A percentile compares a stretch with the other conserved stretches of the same genome.
Conservation (phyloP, 2,797 vertebrate species). For the Crocodylus rhombifer region DNA sequence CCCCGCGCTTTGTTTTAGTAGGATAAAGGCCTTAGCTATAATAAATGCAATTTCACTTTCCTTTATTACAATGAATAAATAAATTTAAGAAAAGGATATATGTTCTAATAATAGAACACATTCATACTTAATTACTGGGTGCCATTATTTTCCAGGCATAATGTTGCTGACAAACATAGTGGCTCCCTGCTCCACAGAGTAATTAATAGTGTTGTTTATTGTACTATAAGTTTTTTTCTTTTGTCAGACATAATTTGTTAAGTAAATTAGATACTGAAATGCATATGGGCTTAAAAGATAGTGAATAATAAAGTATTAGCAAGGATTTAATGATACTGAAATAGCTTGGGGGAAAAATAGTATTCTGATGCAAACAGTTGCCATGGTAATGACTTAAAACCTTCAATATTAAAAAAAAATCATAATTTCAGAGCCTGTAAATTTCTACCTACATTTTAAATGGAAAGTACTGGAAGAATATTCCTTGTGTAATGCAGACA, state of each 20-base stretch:
- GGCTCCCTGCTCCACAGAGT: conserved; percentile 39
- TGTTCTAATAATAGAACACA: conserved; percentile 61
- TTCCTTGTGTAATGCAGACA: not conserved
- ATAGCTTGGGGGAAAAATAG: conserved; percentile 67
- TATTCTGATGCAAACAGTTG: conserved; percentile 76
- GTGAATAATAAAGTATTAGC: conserved; percentile 75
- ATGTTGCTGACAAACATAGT: conserved; percentile 57
- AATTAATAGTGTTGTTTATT: conserved; percentile 79
- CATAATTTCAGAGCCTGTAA: conserved; percentile 57
- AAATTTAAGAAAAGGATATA: conserved; percentile 57
- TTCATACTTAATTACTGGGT: conserved; percentile 70
- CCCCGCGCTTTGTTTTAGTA: conserved; percentile 65
- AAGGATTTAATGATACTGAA: conserved; percentile 77
- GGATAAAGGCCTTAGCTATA: conserved; percentile 36
- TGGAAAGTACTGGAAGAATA: not conserved
- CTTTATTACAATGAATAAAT: conserved; percentile 61
- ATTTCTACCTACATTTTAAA: conserved; percentile 42
- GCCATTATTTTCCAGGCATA: conserved; percentile 64
- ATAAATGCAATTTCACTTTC: conserved; percentile 51
- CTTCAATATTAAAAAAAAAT: conserved; percentile 47
- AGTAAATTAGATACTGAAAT: conserved; percentile 76
- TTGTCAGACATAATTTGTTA: conserved; percentile 76
- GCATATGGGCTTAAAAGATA: conserved; percentile 68
- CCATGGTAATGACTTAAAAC: conserved; percentile 79
- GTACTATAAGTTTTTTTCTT: conserved; percentile 69